Conservation (phyloP, 1,140 invertebrate species). For the Ooceraea biroi region DNA sequence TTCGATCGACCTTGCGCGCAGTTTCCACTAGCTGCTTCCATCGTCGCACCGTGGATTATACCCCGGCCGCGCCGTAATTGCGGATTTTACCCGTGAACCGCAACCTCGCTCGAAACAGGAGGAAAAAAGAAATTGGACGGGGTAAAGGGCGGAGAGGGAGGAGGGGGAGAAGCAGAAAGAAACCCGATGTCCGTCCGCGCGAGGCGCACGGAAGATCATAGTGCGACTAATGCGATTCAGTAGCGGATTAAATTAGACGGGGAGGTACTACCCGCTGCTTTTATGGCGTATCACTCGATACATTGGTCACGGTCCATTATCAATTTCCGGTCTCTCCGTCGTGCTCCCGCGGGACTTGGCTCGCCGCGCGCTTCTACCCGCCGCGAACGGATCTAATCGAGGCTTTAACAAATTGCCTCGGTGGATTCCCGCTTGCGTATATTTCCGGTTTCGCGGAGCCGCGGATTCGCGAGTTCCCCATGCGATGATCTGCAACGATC, state of each 20-base stretch:
- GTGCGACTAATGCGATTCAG: constrained; percentile 43
- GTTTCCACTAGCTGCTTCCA: constrained; percentile 42
- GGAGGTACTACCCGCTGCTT: constrained; percentile 14
- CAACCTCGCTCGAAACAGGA: neutral
- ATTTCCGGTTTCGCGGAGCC: constrained; percentile 24
- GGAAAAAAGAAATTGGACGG: neutral
- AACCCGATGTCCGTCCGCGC: neutral
- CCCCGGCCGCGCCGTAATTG: constrained; percentile 33
- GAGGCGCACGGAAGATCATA: constrained; percentile 17
- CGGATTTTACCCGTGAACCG: constrained; percentile 39
- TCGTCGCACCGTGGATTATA: constrained; percentile 46
- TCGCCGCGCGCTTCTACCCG: constrained; percentile 29
- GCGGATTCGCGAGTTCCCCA: neutral
- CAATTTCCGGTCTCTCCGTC: constrained; percentile 47
- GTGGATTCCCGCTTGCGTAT: constrained; percentile 5
- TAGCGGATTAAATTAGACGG: constrained; percentile 28
- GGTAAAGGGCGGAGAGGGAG: too few species aligned
- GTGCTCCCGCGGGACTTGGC: constrained; percentile 26
- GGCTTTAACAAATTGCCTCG: constrained; percentile 56
- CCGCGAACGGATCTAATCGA: constrained; percentile 44
- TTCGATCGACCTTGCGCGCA: constrained; percentile 34
- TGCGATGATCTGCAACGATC: neutral
- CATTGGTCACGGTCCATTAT: constrained; percentile 43
- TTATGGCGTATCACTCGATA: constrained; percentile 43
- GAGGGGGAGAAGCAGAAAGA: neutral